Evolutionary conservation across 1,140 invertebrate species (phyloP), one percentile per base, ranked within the genome.

Genomic region (Olivierus martensii): DNA sequence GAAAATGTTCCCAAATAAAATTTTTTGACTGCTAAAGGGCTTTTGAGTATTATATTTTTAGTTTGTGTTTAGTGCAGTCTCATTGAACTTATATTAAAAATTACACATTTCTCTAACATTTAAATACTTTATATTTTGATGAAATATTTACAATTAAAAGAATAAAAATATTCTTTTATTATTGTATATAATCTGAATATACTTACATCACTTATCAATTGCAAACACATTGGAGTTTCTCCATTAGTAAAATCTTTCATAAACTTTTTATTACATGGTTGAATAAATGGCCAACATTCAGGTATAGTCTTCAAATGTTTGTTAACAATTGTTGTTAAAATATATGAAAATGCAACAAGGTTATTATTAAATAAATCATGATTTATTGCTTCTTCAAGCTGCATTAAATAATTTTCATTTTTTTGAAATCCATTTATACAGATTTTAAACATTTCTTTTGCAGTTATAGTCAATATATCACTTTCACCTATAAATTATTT

Each of bases 301-400:
- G 80, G 71, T 75, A 93, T 81, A 0, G 80, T 73, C 66, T 93
- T 94, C 51, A 97, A 69, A 69, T 87, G 87, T 3, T 83, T 81
- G 50, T 83, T 84, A 18, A 95, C 71, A 44, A 97, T 79, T 63
- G 84, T 90, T 38, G 94, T 86, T 7, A 99, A 74, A 51, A 99
- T 94, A 65, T 85, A 98, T 1, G 88, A 88, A 35, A 99, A 75
- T 0, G 90, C 92, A 37, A 95, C 90, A 74, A 95, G 90, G 73
- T 98, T 93, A 66, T 98, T 82, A 62, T 98, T 94, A 69, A 98
- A 92, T 6, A 99, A 71, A 12, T 99, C 71, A 9, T 95, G 95
- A 77, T 99, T 99, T 59, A 99, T 99, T 5, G 88, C 88, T 69
- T 98, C 97, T 69, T 99, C 96, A 3, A 99, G 68, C 55, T 86